phyloP scores from a whole-genome alignment of 2,888 invertebrate genomes.

The Platynereis dumerilii region DNA sequence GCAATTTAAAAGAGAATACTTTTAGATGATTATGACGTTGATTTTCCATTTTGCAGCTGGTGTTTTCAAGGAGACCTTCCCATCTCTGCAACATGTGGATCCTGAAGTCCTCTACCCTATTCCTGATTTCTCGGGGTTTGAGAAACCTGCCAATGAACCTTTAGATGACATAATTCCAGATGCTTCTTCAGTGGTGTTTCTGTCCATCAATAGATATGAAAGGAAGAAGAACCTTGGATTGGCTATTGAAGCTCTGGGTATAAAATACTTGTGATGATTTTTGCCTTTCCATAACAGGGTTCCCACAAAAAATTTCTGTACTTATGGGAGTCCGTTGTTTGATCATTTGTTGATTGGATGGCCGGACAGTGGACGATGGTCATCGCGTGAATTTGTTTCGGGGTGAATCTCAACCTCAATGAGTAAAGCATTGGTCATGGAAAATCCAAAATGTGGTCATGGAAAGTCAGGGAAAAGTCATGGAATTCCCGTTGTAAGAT shows the following conservation, averaged over 20 bases:
- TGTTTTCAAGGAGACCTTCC: slow-evolving; percentile 87
- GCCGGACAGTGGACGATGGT: too few species aligned
- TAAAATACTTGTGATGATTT: slow-evolving; percentile 46
- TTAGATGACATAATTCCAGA: slow-evolving; percentile 48
- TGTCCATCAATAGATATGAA: slow-evolving; percentile 97
- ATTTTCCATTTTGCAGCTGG: slow-evolving; percentile 65
- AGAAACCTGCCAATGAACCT: slow-evolving; percentile 44
- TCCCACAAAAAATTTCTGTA: too few species aligned
- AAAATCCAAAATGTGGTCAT: too few species aligned
- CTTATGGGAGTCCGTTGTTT: too few species aligned
- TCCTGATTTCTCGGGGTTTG: slow-evolving; percentile 72
- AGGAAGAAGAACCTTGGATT: slow-evolving; percentile 92
- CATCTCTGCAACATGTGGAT: slow-evolving; percentile 69
- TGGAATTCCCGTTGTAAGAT: too few species aligned
- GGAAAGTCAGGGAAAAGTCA: too few species aligned
- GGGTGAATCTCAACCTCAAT: too few species aligned
- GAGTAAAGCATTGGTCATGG: too few species aligned
- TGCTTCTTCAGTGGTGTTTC: slow-evolving; percentile 69
- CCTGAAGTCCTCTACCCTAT: slow-evolving; percentile 94
- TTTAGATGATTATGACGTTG: not conserved
- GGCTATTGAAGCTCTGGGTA: slow-evolving; percentile 81
- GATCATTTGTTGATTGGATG: not conserved
- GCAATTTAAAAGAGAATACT: too few species aligned
- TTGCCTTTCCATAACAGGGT: not conserved
- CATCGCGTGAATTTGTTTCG: too few species aligned